These are phyloP conservation scores for Venturia canescens DNA, from an alignment of 1,140 invertebrate genomes.

Conservation along the genomic window DNA sequence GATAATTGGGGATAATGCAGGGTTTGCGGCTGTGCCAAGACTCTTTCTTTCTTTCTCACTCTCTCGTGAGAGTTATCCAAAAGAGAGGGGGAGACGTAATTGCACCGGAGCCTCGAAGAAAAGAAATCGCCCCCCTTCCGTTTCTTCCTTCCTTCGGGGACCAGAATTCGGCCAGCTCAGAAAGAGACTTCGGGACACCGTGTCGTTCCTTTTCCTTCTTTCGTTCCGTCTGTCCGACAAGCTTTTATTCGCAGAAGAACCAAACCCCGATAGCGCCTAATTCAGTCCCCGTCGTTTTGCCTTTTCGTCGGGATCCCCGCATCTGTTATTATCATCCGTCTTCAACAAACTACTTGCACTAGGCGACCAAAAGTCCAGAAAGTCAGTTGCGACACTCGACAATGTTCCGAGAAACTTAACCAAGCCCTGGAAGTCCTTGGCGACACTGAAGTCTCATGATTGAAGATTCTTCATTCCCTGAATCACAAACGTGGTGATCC, in stretches of 20 bases:
- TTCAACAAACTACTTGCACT: background rate
- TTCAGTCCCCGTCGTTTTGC: conserved; percentile 40
- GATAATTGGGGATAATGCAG: conserved; percentile 74
- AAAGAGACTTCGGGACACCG: background rate
- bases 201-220: background rate
- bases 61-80: background rate
- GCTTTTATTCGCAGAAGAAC: conserved; percentile 40
- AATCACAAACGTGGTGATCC: too few species aligned
- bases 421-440: too few species aligned
- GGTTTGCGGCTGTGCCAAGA: conserved; percentile 64
- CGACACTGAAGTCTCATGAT: too few species aligned
- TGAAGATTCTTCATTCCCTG: too few species aligned
- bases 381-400: too few species aligned
- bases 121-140: conserved; percentile 53
- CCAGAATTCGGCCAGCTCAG: background rate
- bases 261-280: conserved; percentile 34
- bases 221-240: conserved; percentile 31
- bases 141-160: conserved; percentile 38
- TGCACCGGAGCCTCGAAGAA: conserved; percentile 66
- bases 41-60: background rate
- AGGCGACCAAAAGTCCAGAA: background rate
- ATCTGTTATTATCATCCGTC: background rate
- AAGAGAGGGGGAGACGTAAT: conserved; percentile 62
- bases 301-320: conserved; percentile 13
- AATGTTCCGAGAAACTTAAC: too few species aligned